Percentiles rank a stretch among this genome's conserved stretches.
These are phyloP conservation scores for Dreissena rostriformis DNA, from an alignment of 1,140 invertebrate genomes.

Conservation along the genomic window DNA sequence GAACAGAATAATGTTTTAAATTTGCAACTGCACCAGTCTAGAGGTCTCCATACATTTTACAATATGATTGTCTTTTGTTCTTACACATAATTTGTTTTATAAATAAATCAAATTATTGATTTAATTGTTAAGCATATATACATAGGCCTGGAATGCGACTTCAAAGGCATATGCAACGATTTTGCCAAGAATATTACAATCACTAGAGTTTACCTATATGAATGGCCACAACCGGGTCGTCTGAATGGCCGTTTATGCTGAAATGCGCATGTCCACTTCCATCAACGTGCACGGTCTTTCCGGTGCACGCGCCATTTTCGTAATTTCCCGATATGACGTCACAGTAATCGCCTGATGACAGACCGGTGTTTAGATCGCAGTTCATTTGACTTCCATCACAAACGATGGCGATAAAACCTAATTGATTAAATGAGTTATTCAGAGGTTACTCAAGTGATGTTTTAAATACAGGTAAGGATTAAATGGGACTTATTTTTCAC, in stretches of 20 bases:
- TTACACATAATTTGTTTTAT: too few relatives aligned
- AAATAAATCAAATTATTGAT: too few relatives aligned
- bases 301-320: conserved; percentile 86
- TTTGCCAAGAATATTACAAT: neutral
- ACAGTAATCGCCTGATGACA: conserved; percentile 91
- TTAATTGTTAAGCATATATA: too few relatives aligned
- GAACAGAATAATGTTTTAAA: too few relatives aligned
- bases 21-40: too few relatives aligned
- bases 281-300: conserved; percentile 87
- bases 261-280: conserved; percentile 86
- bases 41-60: too few relatives aligned
- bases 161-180: conserved; percentile 28
- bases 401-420: conserved; percentile 74
- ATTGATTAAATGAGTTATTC: neutral
- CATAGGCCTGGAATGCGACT: too few relatives aligned
- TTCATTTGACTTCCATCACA: conserved; percentile 61
- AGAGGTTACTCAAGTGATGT: too few relatives aligned
- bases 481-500: too few relatives aligned
- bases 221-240: conserved; percentile 90
- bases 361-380: conserved; percentile 86
- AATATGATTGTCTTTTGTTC: too few relatives aligned
- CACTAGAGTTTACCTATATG: conserved; percentile 82
- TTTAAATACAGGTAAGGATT: too few relatives aligned
- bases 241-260: conserved; percentile 83
- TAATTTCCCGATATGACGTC: conserved; percentile 90